Evolutionary conservation across 2,113 vertebrate genomes (phyloP).

Genomic region (Limnothrissa miodon): DNA sequence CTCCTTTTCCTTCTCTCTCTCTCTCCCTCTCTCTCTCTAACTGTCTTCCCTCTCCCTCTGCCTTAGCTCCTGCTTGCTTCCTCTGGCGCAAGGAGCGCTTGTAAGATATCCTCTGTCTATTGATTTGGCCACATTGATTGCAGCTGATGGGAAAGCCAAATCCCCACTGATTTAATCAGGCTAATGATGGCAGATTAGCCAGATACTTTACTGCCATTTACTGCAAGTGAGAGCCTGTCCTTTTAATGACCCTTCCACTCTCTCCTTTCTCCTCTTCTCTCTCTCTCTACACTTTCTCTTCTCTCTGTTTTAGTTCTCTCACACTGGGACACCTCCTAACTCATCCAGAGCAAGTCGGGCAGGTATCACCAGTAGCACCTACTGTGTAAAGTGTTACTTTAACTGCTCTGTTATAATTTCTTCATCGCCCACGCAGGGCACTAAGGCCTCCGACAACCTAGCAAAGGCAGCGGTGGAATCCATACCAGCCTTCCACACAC

Average conservation of each 20-base stretch:
- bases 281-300: neutral
- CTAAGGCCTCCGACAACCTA: conserved; percentile 51
- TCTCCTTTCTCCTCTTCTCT: conserved; percentile 36
- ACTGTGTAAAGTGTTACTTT: conserved; percentile 22
- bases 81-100: conserved; percentile 23
- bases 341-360: neutral
- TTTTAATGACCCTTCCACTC: conserved; percentile 68
- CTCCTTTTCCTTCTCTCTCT: neutral
- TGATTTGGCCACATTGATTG: conserved; percentile 76
- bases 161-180: conserved; percentile 79
- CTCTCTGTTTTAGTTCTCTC: conserved; percentile 27
- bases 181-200: conserved; percentile 79
- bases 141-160: conserved; percentile 74
- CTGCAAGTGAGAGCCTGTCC: conserved; percentile 63
- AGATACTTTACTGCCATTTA: conserved; percentile 71
- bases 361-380: neutral
- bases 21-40: neutral
- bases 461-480: conserved; percentile 17
- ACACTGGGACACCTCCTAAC: neutral
- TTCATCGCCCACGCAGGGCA: conserved; percentile 23
- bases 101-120: conserved; percentile 70
- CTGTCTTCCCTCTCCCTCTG: neutral
- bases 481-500: neutral
- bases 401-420: conserved; percentile 33
- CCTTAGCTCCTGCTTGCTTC: conserved; percentile 16